Evolutionary conservation across 2,888 invertebrate species (phyloP), one percentile per base, ranked within the genome.

Genomic region (Drosophila nigricruria): DNA sequence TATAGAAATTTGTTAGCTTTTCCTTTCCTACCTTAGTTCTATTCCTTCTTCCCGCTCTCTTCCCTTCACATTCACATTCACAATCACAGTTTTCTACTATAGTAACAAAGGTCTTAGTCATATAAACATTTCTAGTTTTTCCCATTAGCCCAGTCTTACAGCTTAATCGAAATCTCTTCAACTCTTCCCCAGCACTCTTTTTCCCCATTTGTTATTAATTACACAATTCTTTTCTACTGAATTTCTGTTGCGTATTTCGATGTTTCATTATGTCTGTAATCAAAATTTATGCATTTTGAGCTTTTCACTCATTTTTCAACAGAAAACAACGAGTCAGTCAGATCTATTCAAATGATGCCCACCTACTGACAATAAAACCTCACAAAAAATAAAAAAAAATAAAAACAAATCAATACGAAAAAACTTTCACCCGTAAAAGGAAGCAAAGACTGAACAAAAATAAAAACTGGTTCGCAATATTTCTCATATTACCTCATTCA

Each of bases 381-480:
- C 36, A 56, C 5, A 42, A 8, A 62, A 47, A 56, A 49, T 45
- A 30, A 18, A 40, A 14, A 45, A 23, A 40, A 18, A n/a, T 9
- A 43, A 27, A 47, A 47, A 27, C 70, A 59, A 73, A 73, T 59
- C 67, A 73, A 72, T 67, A 66, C 45, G 23, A 62, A 20, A 57
- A 69, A 82, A 85, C 82, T 82, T 82, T 82, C 83, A 79, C 83
- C 81, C 69, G 72, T 49, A 62, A 80, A 67, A 65, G 67, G 62
- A 61, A 74, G 62, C 42, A 56, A 20, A 63, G 42, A 40, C 23
- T 14, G 42, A 79, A 53, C 0, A 8, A 30, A 47, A 49, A 49
- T 49, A 30, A 49, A 49, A 83, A 83, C 83, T 81, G 81, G 86
- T 86, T 79, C 70, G 87, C 81, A 86, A 82, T 68, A 77, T 76